Evolutionary conservation across 1,140 invertebrate genomes (phyloP), one percentile per base, ranked within the genome.

Genomic region (Nasonia longicornis): DNA sequence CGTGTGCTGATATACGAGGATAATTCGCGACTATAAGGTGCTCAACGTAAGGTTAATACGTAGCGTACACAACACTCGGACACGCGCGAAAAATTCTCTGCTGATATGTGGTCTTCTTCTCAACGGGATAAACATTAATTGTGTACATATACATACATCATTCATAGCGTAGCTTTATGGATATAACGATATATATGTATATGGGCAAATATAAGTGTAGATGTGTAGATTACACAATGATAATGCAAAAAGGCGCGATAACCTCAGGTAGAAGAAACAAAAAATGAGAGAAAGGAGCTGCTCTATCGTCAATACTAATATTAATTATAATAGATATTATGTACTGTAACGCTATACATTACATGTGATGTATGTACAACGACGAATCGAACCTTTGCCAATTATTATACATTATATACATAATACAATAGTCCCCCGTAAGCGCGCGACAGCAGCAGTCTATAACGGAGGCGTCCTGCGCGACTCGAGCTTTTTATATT

Each of bases 1-100:
- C 31, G 31, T 58, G 20, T 58, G 52, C 26, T 26, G 26, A 26
- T 26, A 26, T 26, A 26, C n/a, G 74, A 80, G 79, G 58, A 80
- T 75, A 14, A 26, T 67, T 67, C 72, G 74, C 63, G 29, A 73
- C 14, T 66, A 4, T 35, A 79, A 73, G 78, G 78, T 79, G 78
- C 70, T 79, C 58, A 42, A 64, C 20, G 22, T 45, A 20, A 48
- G 52, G 1, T n/a, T 16, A 58, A n/a, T 58, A 58, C n/a, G 31
- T 35, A 35, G 31, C 31, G 31, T 35, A 35, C 4, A 35, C 4
- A 35, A 35, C 16, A 58, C 6, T 58, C 20, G 52, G 52, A 58
- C 52, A 58, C 20, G 66, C 4, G 52, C 52, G 52, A 58, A 58
- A 58, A 58, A 58, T 58, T 58, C 1, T 58, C 52, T 58, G 52